phyloP scores from a whole-genome alignment of 2,113 vertebrate species.

The Pseudorhombus dupliciocellatus region DNA sequence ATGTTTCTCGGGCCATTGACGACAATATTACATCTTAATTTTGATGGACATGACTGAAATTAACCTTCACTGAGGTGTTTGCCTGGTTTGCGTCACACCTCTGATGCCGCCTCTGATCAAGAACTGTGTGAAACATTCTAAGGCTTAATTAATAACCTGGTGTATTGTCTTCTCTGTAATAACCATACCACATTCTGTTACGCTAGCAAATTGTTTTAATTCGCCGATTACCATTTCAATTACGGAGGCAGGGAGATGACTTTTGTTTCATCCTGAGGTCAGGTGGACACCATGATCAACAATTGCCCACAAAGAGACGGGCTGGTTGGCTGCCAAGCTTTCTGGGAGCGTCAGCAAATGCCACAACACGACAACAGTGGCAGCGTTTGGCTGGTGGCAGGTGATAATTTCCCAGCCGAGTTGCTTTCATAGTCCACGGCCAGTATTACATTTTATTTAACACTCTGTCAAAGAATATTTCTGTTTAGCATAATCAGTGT shows the following conservation, averaged over 20 bases:
- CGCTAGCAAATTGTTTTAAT: slow-evolving; percentile 2
- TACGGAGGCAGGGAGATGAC: slow-evolving; percentile 5
- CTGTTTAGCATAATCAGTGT: slow-evolving; percentile 33
- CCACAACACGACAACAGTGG: slow-evolving; percentile 42
- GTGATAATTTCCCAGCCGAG: slow-evolving; percentile 60
- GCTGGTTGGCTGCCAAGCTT: slow-evolving; percentile 51
- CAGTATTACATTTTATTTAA: slow-evolving; percentile 50
- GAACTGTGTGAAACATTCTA: neutral
- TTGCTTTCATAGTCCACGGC: slow-evolving; percentile 43
- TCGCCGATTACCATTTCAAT: slow-evolving; percentile 14
- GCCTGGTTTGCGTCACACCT: neutral
- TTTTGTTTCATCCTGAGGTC: slow-evolving; percentile 35
- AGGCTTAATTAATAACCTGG: slow-evolving; percentile 1
- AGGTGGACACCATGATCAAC: slow-evolving; percentile 18
- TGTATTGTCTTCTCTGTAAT: slow-evolving; percentile 14
- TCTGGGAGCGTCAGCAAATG: slow-evolving; percentile 50
- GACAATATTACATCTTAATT: neutral
- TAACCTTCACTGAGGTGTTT: neutral
- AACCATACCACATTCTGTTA: neutral
- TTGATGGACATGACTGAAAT: neutral
- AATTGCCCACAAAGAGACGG: slow-evolving; percentile 26
- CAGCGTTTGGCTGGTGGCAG: slow-evolving; percentile 66
- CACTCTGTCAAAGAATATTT: slow-evolving; percentile 46
- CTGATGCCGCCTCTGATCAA: neutral
- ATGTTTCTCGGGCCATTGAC: neutral